Evolutionary conservation across 2,888 invertebrate genomes (phyloP).

Genomic region (Agonopterix heracliana): DNA sequence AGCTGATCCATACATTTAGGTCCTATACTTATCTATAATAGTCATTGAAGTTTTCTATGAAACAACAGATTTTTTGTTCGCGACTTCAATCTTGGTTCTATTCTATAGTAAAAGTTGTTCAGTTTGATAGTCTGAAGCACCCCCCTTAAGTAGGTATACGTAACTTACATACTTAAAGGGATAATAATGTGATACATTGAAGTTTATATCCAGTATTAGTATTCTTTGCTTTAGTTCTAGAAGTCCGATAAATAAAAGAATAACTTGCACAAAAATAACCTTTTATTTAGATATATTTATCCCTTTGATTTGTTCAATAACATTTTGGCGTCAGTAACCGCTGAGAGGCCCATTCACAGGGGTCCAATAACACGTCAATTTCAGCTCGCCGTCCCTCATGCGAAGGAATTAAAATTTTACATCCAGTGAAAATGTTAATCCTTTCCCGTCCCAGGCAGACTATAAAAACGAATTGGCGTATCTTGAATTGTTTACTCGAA

Average conservation of each 20-base stretch:
- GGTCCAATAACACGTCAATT: conserved; percentile 66
- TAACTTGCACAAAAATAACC: background rate
- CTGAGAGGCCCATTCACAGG: conserved; percentile 29
- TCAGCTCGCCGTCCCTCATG: conserved; percentile 49
- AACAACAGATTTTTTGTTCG: too few species aligned
- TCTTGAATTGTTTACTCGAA: conserved; percentile 56
- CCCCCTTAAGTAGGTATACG: too few species aligned
- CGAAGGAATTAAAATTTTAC: conserved; percentile 66
- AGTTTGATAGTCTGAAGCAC: too few species aligned
- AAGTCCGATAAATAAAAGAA: background rate
- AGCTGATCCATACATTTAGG: too few species aligned
- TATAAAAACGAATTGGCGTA: conserved; percentile 62
- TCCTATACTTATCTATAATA: too few species aligned
- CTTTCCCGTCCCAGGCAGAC: conserved; percentile 55
- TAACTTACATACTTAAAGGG: too few species aligned
- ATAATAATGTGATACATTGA: too few species aligned
- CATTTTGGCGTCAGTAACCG: background rate
- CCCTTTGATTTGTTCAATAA: conserved; percentile 7
- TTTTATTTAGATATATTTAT: background rate
- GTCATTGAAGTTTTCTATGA: too few species aligned
- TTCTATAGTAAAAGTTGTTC: too few species aligned
- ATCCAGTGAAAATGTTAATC: conserved; percentile 66
- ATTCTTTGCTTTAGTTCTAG: too few species aligned
- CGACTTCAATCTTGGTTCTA: too few species aligned
- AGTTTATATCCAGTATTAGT: too few species aligned